phyloP scores from a whole-genome alignment of 2,113 vertebrate species.

The Scomber scombrus region DNA sequence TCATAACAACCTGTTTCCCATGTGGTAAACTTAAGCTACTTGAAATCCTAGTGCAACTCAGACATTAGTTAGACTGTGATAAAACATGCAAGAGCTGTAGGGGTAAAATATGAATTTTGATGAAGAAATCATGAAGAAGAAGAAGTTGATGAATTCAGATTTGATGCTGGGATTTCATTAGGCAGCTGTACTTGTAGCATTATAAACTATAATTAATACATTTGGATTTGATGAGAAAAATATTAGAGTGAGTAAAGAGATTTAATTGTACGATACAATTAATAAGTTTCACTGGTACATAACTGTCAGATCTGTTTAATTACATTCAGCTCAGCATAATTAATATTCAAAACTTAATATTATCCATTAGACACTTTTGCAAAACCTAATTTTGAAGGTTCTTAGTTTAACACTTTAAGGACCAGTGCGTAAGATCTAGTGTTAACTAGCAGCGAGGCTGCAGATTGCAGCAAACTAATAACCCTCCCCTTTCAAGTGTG shows the following conservation, averaged over 20 bases:
- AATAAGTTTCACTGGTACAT: not conserved
- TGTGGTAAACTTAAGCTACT: too few species aligned
- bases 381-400: not conserved
- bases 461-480: too few species aligned
- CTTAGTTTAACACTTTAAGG: not conserved
- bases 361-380: too few species aligned
- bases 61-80: too few species aligned
- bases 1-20: not conserved
- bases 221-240: not conserved
- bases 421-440: too few species aligned
- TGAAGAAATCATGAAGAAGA: not conserved
- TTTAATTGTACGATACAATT: too few species aligned
- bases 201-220: not conserved
- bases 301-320: not conserved
- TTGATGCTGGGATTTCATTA: slow-evolving; percentile 8
- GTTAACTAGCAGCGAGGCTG: too few species aligned
- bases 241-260: not conserved
- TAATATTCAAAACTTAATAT: too few species aligned
- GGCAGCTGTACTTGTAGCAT: too few species aligned
- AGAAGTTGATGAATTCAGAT: not conserved
- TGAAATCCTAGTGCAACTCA: too few species aligned
- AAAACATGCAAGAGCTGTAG: slow-evolving; percentile 1
- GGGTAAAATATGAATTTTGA: not conserved
- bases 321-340: not conserved
- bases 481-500: too few species aligned